A percentile compares a stretch with the other conserved stretches of the same genome.
Conservation (phyloP, 53 echinoderm and acorn worm species). For the Actinopyga echinites region DNA sequence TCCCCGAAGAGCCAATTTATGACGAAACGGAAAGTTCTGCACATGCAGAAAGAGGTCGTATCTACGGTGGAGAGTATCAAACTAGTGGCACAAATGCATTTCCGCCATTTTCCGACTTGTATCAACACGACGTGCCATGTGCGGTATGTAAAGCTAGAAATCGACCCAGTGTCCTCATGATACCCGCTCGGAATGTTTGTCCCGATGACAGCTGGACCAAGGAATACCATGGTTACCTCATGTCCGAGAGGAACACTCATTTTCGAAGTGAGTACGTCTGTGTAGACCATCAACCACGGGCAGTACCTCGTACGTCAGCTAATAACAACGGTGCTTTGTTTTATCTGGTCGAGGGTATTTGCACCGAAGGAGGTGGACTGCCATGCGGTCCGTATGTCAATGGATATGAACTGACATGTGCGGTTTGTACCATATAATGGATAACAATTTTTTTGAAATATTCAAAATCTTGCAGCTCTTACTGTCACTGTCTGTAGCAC, state of each 20-base stretch:
- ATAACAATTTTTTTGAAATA: no score
- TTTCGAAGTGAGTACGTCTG: slow-evolving; percentile 45
- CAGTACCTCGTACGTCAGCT: slow-evolving; percentile 23
- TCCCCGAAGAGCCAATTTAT: slow-evolving; percentile 65
- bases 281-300: slow-evolving; percentile 37
- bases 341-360: slow-evolving; percentile 57
- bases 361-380: slow-evolving; percentile 27
- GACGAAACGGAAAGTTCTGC: slow-evolving; percentile 35
- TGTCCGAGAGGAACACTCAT: slow-evolving; percentile 12
- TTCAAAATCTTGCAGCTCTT: no score
- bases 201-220: slow-evolving; percentile 54
- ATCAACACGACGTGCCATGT: slow-evolving; percentile 30
- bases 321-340: slow-evolving; percentile 46
- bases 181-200: slow-evolving; percentile 67
- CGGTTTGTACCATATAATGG: slow-evolving; percentile 52
- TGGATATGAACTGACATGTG: slow-evolving; percentile 68
- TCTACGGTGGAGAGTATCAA: slow-evolving; percentile 60
- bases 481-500: no score
- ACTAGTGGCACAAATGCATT: background rate
- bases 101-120: background rate
- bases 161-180: slow-evolving; percentile 50
- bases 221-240: slow-evolving; percentile 62
- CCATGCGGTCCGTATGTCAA: slow-evolving; percentile 56
- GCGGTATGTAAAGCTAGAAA: slow-evolving; percentile 56
- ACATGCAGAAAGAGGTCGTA: background rate